Percentiles rank a stretch among this genome's conserved stretches.
Conservation (phyloP, 2,888 invertebrate species). For the Polydrusus cervinus region DNA sequence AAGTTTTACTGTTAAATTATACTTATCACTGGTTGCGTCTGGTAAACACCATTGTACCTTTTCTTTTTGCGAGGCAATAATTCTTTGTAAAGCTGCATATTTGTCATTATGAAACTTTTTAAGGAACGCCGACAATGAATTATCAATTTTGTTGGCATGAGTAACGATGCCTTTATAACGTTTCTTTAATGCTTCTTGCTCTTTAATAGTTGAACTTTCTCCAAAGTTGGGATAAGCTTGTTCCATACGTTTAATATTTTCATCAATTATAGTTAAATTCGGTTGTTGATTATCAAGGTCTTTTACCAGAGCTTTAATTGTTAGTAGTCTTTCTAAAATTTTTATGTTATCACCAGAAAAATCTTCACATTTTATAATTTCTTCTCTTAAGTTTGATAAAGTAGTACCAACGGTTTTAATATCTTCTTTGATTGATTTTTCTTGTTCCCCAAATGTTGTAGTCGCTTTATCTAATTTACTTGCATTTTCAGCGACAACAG, state of each 20-base stretch:
- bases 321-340: constrained; percentile 85
- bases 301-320: constrained; percentile 81
- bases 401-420: constrained; percentile 82
- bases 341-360: constrained; percentile 90
- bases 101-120: constrained; percentile 92
- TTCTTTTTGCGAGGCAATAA: constrained; percentile 87
- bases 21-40: constrained; percentile 91
- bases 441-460: constrained; percentile 82
- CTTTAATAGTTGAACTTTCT: constrained; percentile 86
- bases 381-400: constrained; percentile 84
- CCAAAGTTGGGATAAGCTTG: constrained; percentile 84
- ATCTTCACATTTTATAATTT: constrained; percentile 91
- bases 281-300: constrained; percentile 81
- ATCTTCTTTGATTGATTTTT: constrained; percentile 80
- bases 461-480: constrained; percentile 83
- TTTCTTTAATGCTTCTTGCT: constrained; percentile 87
- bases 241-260: constrained; percentile 82
- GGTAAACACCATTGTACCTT: constrained; percentile 94
- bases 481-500: constrained; percentile 82
- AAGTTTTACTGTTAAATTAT: constrained; percentile 93
- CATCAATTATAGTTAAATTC: constrained; percentile 80
- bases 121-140: constrained; percentile 84
- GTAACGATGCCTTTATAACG: constrained; percentile 85
- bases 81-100: constrained; percentile 85
- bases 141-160: constrained; percentile 89